phyloP scores from a whole-genome alignment of 1,140 invertebrate species.

The Drosophila seguyi region DNA sequence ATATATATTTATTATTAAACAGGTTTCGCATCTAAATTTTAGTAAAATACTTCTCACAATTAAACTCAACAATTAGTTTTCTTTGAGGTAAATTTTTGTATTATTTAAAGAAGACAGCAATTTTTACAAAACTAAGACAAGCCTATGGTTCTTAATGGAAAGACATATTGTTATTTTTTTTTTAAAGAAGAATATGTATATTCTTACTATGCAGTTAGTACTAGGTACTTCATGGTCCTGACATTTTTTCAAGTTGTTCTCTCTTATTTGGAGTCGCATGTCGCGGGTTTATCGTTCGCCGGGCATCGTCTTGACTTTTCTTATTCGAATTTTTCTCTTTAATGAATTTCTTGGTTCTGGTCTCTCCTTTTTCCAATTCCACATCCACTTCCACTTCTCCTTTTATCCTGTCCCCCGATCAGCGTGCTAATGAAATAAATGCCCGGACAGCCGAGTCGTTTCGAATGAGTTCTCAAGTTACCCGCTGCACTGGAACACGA shows the following conservation, averaged over 20 bases:
- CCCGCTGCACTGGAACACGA: slow-evolving; percentile 40
- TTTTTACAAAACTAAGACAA: neutral
- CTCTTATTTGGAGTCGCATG: slow-evolving; percentile 56
- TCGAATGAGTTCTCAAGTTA: slow-evolving; percentile 69
- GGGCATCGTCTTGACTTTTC: slow-evolving; percentile 68
- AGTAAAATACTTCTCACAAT: no score
- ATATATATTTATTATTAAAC: neutral
- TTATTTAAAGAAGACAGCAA: neutral
- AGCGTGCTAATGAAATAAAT: slow-evolving; percentile 81
- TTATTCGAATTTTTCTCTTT: slow-evolving; percentile 51
- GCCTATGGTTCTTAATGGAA: neutral
- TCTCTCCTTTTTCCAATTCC: slow-evolving; percentile 23
- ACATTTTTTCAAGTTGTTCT: neutral
- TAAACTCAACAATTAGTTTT: no score
- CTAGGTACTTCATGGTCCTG: neutral
- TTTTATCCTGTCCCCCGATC: slow-evolving; percentile 56
- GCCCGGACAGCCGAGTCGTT: slow-evolving; percentile 64
- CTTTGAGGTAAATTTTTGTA: neutral
- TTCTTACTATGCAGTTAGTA: no score
- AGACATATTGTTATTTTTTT: no score
- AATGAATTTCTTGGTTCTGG: slow-evolving; percentile 61
- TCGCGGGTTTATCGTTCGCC: slow-evolving; percentile 71
- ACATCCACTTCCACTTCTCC: slow-evolving; percentile 14
- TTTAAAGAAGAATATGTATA: no score
- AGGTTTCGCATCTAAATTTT: no score